Evolutionary conservation across 2,113 vertebrate species (phyloP).

Genomic region (Ciconia stormi): DNA sequence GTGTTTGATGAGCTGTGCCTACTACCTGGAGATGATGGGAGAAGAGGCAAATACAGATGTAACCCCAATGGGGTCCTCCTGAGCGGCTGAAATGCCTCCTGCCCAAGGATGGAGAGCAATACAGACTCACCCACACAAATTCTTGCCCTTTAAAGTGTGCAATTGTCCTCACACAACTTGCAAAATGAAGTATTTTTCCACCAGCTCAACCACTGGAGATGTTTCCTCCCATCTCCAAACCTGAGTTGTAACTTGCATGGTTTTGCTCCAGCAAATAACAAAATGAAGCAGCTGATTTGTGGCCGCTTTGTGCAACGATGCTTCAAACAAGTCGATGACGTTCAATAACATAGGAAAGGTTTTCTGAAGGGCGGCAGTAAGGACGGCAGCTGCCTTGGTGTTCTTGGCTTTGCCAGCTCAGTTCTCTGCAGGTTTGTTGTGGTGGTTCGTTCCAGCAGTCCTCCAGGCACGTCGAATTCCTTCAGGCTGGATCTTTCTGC

Average conservation of each 20-base stretch:
- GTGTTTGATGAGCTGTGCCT: neutral
- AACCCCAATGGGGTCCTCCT: neutral
- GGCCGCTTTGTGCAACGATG: rapidly evolving
- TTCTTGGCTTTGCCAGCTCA: neutral
- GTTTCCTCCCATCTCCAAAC: neutral
- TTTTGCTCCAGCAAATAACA: neutral
- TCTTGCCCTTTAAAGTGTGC: neutral
- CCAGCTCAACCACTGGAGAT: neutral
- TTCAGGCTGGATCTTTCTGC: neutral
- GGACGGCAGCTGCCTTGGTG: neutral
- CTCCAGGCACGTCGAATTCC: neutral
- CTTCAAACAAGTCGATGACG: rapidly evolving
- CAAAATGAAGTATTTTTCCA: neutral
- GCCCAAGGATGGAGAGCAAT: neutral
- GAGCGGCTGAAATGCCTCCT: neutral
- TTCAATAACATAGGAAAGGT: rapidly evolving
- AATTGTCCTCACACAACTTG: neutral
- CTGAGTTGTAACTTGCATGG: neutral
- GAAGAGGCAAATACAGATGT: neutral
- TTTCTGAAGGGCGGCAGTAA: neutral
- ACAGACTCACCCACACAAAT: neutral
- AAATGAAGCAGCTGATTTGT: neutral
- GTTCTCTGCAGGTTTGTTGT: neutral
- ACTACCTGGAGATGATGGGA: neutral
- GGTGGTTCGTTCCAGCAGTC: neutral